phyloP scores from a whole-genome alignment of 2,888 invertebrate genomes.

The Caenorhabditis imperialis region DNA sequence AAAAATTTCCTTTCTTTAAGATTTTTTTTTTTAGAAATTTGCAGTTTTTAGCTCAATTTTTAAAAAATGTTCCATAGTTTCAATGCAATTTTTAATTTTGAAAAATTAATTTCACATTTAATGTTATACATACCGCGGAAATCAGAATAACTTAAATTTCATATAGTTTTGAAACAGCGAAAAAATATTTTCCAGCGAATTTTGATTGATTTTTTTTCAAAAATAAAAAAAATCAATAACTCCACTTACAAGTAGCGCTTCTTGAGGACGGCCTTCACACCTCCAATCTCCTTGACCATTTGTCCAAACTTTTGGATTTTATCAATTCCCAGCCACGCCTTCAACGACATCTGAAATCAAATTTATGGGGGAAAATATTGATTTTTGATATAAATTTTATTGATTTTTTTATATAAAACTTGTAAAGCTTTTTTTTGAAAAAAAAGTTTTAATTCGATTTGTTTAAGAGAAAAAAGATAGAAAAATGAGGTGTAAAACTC shows the following conservation, averaged over 20 bases:
- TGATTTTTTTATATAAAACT: too few relatives aligned
- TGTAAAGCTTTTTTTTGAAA: too few relatives aligned
- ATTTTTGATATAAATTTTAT: too few relatives aligned
- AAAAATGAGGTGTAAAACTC: too few relatives aligned
- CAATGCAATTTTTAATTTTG: too few relatives aligned
- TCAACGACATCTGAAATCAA: conserved; percentile 61
- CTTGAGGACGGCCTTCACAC: conserved; percentile 72
- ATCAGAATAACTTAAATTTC: too few relatives aligned
- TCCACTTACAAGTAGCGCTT: conserved; percentile 76
- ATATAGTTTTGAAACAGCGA: not conserved
- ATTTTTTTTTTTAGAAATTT: not conserved
- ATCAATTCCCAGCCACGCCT: conserved; percentile 73
- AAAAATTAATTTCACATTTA: not conserved
- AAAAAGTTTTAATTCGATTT: too few relatives aligned
- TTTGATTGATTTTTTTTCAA: too few relatives aligned
- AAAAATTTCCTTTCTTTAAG: not conserved
- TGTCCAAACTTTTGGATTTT: conserved; percentile 71
- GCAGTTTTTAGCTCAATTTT: not conserved
- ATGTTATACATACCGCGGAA: too few relatives aligned
- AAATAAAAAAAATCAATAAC: conserved; percentile 3
- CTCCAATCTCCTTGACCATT: conserved; percentile 76
- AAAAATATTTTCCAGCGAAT: not conserved
- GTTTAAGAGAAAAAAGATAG: too few relatives aligned
- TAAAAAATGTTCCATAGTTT: not conserved
- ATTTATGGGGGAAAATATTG: not conserved